Evolutionary conservation across 2,797 vertebrate genomes (phyloP), one percentile per base, ranked within the genome.

Genomic region (Lepus townsendii): DNA sequence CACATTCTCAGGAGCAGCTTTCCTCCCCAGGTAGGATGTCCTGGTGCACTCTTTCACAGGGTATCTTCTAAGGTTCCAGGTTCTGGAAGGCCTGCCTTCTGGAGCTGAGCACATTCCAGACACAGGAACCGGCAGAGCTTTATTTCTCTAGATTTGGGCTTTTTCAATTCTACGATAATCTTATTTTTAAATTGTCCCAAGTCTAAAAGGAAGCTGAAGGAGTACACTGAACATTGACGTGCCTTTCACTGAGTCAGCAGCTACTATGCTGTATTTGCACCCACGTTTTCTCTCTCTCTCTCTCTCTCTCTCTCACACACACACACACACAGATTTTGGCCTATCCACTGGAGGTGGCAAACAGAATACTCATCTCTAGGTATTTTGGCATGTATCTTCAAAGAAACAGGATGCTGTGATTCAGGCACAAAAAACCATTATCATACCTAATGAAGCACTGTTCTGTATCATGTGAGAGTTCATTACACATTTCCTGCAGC

Each of bases 111-210:
- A 35, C 35, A 69, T 60, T 77, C 75, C 35, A 68, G 85, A 54
- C 32, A 83, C 30, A 88, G 42, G 42, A 19, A 82, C 0, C 76
- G 47, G 26, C 30, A 87, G 22, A 73, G 47, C 7, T 75, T 69
- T 52, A 76, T 27, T 94, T 83, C 60, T 76, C 54, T 76, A 26
- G 19, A 79, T 60, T 83, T 52, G 82, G 11, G 50, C 17, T 87
- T 90, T 90, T 83, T 42, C 38, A 24, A 85, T 35, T 35, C 14
- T 54, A 54, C 10, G 20, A 30, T 72, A 42, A 60, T 19, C 62
- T 75, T 80, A 84, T 42, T 91, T 93, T 63, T 24, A 88, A 80
- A 87, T 87, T 57, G 12, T 35, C 27, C 52, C 32, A 95, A 94
- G 89, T 63, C 47, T 73, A 65, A 22, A n/a, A 50, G 89, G 54